Percentiles rank a stretch among this genome's conserved stretches.
These are phyloP conservation scores for Eristalinus sepulchralis DNA, from an alignment of 2,888 invertebrate genomes.

Conservation along the genomic window DNA sequence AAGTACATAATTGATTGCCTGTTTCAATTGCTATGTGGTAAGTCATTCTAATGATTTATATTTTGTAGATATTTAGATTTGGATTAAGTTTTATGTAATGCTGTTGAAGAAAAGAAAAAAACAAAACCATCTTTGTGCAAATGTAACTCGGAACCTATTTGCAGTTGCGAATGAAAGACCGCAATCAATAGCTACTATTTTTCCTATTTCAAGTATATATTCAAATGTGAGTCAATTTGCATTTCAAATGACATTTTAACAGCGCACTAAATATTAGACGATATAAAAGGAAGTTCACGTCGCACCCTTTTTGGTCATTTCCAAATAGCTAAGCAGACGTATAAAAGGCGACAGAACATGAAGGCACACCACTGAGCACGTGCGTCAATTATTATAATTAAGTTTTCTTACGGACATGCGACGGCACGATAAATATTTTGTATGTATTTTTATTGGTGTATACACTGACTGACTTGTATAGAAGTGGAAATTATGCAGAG, in stretches of 20 bases:
- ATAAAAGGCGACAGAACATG: background rate
- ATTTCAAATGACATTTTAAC: background rate
- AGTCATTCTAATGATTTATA: too few relatives aligned
- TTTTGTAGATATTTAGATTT: too few relatives aligned
- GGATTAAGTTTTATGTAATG: too few relatives aligned
- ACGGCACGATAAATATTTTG: too few relatives aligned
- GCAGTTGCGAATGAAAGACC: background rate
- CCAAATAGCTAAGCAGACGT: background rate
- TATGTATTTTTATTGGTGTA: too few relatives aligned
- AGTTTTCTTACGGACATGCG: background rate
- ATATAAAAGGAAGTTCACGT: background rate
- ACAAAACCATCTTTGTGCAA: too few relatives aligned
- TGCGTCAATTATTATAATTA: background rate
- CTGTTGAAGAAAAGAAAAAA: too few relatives aligned
- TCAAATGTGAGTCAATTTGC: background rate
- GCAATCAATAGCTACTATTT: background rate
- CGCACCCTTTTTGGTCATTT: background rate
- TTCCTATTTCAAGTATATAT: background rate
- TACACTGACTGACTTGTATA: too few relatives aligned
- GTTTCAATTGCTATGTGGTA: too few relatives aligned
- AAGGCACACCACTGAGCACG: background rate
- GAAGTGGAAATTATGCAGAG: too few relatives aligned
- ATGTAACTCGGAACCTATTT: too few relatives aligned
- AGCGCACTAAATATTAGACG: background rate
- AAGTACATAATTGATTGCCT: too few relatives aligned